Evolutionary conservation across 2,888 invertebrate species (phyloP), one percentile per base, ranked within the genome.

Genomic region (Matsumyia berberina): DNA sequence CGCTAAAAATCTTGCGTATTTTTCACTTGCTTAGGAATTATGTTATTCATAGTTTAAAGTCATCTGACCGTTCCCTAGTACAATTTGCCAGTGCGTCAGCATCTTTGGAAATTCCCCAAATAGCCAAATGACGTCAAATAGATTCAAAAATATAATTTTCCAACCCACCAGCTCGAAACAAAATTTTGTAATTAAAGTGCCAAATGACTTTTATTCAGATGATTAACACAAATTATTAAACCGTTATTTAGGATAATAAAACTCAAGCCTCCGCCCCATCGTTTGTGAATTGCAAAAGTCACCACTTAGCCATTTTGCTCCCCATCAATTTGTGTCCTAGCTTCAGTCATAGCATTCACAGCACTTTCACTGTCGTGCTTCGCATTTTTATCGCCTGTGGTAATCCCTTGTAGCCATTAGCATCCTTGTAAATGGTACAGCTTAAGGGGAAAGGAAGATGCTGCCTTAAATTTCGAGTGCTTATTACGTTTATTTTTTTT

Each of bases 141-240:
- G 33, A 17, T 24, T 4, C 33, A 17, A 33, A 5, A 53, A 53
- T 12, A 9, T 15, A 12, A 31, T 51, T 51, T 51, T 31, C 31
- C 9, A 33, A 15, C 11, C 11, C 9, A n/a, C 51, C 53, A 55
- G 35, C 55, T 55, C 33, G 33, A 17, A 55, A 33, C 15, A 55
- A 24, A 24, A 55, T 55, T 31, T 53, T 17, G 46, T 19, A 15
- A 11, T 31, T 8, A 42, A 9, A 67, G 2, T 33, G n/a, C 42
- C 55, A 31, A 42, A 42, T 42, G 67, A n/a, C n/a, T 9, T 70
- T 4, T 37, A 17, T 35, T 33, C 70, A 19, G 58, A 70, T 58
- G 70, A 70, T 46, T 70, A 70, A 58, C 70, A 58, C 57, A 58
- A 70, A 70, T 58, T 58, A 58, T 70, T 58, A 46, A 49, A 12